These are phyloP conservation scores for Monopterus albus DNA, from an alignment of 2,113 vertebrate species.

Conservation along the genomic window DNA sequence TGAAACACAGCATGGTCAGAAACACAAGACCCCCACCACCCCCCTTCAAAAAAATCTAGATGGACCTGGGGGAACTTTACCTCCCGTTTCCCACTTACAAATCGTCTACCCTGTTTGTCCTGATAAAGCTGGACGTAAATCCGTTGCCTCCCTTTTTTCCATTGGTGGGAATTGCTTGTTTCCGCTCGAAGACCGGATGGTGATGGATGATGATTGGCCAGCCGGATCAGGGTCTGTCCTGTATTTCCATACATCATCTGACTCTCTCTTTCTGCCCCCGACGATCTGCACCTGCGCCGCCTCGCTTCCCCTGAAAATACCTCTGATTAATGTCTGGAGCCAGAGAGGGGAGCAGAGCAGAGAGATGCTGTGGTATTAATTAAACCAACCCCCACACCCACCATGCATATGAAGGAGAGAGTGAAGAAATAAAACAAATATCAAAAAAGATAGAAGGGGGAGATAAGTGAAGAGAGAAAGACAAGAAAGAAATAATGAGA, in stretches of 20 bases:
- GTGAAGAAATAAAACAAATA: slow-evolving; percentile 9
- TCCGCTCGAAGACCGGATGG: slow-evolving; percentile 59
- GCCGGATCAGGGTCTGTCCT: slow-evolving; percentile 74
- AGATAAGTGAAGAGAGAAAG: neutral
- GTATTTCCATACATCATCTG: slow-evolving; percentile 81
- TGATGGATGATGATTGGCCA: slow-evolving; percentile 82
- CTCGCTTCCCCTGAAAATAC: slow-evolving; percentile 74
- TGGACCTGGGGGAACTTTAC: slow-evolving; percentile 36
- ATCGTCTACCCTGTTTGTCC: slow-evolving; percentile 52
- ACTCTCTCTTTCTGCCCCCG: slow-evolving; percentile 58
- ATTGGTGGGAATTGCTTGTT: slow-evolving; percentile 64
- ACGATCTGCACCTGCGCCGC: slow-evolving; percentile 76
- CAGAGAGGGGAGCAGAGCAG: slow-evolving; percentile 52
- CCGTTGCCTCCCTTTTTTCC: slow-evolving; percentile 44
- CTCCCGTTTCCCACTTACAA: slow-evolving; percentile 39
- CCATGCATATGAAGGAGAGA: slow-evolving; percentile 18
- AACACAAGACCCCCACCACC: neutral
- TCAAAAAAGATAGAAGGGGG: neutral
- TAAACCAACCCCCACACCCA: slow-evolving; percentile 55
- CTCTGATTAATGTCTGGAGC: slow-evolving; percentile 77
- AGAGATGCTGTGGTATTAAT: slow-evolving; percentile 73
- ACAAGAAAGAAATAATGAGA: neutral
- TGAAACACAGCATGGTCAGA: neutral
- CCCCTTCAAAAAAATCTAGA: too few species aligned
- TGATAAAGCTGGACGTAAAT: slow-evolving; percentile 52